These are phyloP conservation scores for Amblyjoppa proteus DNA, from an alignment of 2,888 invertebrate species.

Conservation along the genomic window DNA sequence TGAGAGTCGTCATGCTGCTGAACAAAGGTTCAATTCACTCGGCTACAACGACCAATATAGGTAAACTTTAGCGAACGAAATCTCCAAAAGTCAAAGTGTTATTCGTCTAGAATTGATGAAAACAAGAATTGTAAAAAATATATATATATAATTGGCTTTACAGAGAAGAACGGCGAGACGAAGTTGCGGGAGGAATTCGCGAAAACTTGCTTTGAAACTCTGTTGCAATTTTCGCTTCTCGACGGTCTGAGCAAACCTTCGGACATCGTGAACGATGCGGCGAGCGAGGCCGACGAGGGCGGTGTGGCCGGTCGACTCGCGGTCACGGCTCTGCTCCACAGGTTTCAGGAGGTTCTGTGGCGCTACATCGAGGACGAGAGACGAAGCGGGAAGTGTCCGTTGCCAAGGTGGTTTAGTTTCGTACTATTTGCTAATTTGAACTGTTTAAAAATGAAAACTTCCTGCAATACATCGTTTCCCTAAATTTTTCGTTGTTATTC, in stretches of 20 bases:
- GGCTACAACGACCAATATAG: slow-evolving; percentile 88
- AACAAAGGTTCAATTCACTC: slow-evolving; percentile 95
- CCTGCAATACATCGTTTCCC: slow-evolving; percentile 39
- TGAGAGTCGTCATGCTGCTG: slow-evolving; percentile 93
- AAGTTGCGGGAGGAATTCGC: slow-evolving; percentile 98
- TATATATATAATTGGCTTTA: neutral
- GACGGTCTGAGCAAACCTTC: slow-evolving; percentile 88
- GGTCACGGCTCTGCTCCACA: slow-evolving; percentile 95
- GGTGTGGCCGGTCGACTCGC: slow-evolving; percentile 92
- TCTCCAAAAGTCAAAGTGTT: neutral
- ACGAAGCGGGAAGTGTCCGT: slow-evolving; percentile 93
- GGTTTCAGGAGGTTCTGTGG: slow-evolving; percentile 96
- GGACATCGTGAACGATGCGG: slow-evolving; percentile 72
- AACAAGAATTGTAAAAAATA: neutral
- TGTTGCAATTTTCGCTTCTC: slow-evolving; percentile 96
- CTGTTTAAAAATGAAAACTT: neutral
- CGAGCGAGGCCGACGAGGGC: slow-evolving; percentile 85
- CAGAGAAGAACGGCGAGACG: slow-evolving; percentile 82
- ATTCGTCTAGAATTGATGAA: neutral
- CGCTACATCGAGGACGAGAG: slow-evolving; percentile 95
- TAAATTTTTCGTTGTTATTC: slow-evolving; percentile 45
- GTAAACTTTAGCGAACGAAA: slow-evolving; percentile 66
- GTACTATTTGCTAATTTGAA: neutral
- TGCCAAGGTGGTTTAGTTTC: slow-evolving; percentile 88
- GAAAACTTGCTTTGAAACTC: slow-evolving; percentile 97